These are phyloP conservation scores for Lichenostomus cassidix DNA, from an alignment of 2,113 vertebrate genomes.

Conservation along the genomic window DNA sequence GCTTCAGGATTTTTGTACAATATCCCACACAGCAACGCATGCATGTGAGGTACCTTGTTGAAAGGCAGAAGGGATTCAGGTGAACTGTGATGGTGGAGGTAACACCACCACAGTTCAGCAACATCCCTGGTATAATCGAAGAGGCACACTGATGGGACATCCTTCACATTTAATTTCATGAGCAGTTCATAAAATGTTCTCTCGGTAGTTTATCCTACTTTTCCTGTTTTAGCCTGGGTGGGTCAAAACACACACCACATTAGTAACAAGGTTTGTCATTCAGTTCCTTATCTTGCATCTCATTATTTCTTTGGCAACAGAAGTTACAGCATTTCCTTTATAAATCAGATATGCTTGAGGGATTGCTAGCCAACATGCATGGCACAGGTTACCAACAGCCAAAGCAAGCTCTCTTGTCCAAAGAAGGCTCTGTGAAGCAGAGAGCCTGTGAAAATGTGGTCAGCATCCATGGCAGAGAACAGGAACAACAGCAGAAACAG, in stretches of 20 bases:
- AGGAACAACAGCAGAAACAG: background rate
- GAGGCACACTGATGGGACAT: rapidly evolving
- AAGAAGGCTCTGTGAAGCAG: background rate
- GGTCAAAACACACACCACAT: background rate
- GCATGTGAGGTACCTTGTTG: rapidly evolving
- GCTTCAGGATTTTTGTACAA: background rate
- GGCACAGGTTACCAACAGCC: background rate
- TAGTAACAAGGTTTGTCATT: background rate
- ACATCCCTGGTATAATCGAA: background rate
- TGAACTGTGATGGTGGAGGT: background rate
- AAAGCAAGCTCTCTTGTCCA: background rate
- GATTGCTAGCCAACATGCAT: background rate
- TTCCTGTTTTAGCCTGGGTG: background rate
- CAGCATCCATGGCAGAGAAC: background rate
- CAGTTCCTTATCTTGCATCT: conserved; percentile 25
- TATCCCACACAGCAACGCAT: background rate
- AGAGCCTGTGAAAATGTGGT: background rate
- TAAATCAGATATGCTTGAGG: background rate
- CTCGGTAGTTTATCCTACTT: background rate
- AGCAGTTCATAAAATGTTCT: rapidly evolving
- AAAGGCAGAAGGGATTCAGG: background rate
- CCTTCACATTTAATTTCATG: background rate
- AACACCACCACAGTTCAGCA: rapidly evolving
- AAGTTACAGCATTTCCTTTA: conserved; percentile 25
- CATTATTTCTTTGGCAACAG: conserved; percentile 44